These are phyloP conservation scores for Dipus sagitta DNA, from an alignment of 2,797 vertebrate species.

Conservation along the genomic window DNA sequence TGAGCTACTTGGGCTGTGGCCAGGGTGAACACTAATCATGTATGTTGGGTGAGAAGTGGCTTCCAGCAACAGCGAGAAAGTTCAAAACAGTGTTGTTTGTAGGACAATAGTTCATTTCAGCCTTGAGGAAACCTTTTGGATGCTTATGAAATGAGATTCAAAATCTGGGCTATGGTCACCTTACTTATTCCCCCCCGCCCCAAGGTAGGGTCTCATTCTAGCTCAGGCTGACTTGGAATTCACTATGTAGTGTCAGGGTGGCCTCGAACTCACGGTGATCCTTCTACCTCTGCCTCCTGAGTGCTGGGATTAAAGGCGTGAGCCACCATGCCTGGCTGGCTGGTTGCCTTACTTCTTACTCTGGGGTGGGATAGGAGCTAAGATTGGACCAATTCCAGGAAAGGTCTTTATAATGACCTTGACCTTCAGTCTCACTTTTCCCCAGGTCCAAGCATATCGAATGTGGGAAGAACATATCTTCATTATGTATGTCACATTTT, in stretches of 20 bases:
- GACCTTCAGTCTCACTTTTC: neutral
- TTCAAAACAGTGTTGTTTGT: neutral
- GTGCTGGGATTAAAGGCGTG: no score
- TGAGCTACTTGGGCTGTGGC: neutral
- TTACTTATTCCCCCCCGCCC: no score
- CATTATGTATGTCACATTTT: neutral
- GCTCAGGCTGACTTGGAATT: no score
- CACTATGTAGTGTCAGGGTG: no score
- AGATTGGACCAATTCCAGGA: constrained; percentile 6
- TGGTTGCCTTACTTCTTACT: neutral
- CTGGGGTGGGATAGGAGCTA: neutral
- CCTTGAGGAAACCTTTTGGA: neutral
- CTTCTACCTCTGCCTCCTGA: no score
- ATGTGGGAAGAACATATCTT: neutral
- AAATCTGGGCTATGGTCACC: neutral
- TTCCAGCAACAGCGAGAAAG: neutral
- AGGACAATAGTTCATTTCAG: neutral
- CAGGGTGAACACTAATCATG: fast-evolving
- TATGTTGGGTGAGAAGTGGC: neutral
- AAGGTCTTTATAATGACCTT: neutral
- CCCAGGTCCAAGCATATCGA: neutral
- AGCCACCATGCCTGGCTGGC: no score
- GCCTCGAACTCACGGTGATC: no score
- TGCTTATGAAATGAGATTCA: neutral
- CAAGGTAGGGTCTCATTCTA: no score